Evolutionary conservation across 2,888 invertebrate genomes (phyloP), one percentile per base, ranked within the genome.

Genomic region (Pachliopta kotzebuea): DNA sequence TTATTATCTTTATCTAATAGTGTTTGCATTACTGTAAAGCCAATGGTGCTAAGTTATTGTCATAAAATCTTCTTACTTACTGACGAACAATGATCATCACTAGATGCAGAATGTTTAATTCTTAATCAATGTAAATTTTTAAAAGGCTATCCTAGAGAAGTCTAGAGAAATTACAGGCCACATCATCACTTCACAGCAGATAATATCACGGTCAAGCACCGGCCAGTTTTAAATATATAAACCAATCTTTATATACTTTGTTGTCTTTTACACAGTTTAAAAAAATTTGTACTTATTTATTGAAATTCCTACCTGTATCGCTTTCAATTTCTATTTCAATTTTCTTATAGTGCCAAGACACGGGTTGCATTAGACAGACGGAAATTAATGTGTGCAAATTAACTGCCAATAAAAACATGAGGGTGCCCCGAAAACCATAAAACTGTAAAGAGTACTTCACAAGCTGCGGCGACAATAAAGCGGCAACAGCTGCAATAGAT

Each of bases 371-470:
- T 26, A 95, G 76, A 24, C 92, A 77, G 79, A 94, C 93, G 4
- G 93, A 95, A 14, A 94, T 79, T 45, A 96, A 85, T 20, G 92
- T 92, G 69, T 96, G 93, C 37, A 94, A 78, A 67, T 94, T 93
- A 18, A 95, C 72, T 0, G 91, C 95, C 0, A 94, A 93, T 23
- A 94, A 79, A n/a, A 96, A 76, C 0, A 94, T 81, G 1, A 94
- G 84, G 6, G 95, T 94, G 2, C 95, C 95, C 64, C 94, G 89
- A 74, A 93, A 95, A 0, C 96, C 96, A 68, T 93, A 95, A 54
- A 76, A 72, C 0, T 88, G 86, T 74, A 94, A 78, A 4, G 93
- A 84, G 74, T 90, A 88, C 68, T 93, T 93, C n/a, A 94, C 87
- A 0, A 93, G 76, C 8, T 93, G 84, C 0, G 96, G 96, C 71